Evolutionary conservation across 2,797 vertebrate species (phyloP).

Genomic region (Perodicticus potto): DNA sequence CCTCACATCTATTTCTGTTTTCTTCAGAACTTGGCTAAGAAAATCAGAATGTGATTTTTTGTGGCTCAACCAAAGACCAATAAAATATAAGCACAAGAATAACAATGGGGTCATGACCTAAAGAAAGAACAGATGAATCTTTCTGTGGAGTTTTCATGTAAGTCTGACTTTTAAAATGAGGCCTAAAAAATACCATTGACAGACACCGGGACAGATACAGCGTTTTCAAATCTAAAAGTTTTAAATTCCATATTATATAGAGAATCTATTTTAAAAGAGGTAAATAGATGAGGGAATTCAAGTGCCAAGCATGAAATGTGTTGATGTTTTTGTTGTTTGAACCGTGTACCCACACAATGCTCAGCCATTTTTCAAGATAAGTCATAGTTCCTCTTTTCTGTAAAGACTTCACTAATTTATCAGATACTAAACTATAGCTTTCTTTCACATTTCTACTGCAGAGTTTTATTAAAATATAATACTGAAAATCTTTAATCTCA

Average conservation of each 20-base stretch:
- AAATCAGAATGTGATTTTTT: background rate
- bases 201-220: background rate
- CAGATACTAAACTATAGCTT: background rate
- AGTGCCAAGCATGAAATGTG: background rate
- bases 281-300: background rate
- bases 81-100: background rate
- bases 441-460: background rate
- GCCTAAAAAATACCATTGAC: background rate
- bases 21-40: background rate
- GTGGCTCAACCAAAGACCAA: background rate
- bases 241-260: background rate
- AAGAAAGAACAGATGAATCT: background rate
- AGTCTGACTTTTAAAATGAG: background rate
- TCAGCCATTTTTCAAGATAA: background rate
- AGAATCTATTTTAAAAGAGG: background rate
- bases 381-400: background rate
- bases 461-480: background rate
- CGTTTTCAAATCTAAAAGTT: background rate
- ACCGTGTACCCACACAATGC: accelerated
- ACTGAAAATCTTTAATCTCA: background rate
- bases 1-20: background rate
- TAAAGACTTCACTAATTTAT: background rate
- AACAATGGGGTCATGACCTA: background rate
- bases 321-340: background rate
- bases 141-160: background rate